A percentile compares a stretch with the other conserved stretches of the same genome.
Evolutionary conservation across 2,888 invertebrate species (phyloP).

Genomic region (Crocallis elinguaria): DNA sequence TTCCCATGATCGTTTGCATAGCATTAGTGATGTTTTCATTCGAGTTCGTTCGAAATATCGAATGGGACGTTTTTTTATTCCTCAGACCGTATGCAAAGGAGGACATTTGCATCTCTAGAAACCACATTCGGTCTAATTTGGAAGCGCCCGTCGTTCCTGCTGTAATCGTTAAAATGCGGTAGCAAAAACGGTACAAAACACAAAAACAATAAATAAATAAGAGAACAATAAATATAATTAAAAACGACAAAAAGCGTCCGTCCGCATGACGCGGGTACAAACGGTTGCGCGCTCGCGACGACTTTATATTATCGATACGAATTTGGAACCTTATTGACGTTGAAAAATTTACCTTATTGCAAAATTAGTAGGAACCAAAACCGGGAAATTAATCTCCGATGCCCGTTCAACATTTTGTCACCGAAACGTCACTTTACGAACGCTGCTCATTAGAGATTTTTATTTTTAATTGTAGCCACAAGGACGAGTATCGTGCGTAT

Average conservation of each 20-base stretch:
- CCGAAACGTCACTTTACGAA: constrained; percentile 70
- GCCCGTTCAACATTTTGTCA: constrained; percentile 77
- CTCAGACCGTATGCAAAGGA: constrained; percentile 67
- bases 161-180: constrained; percentile 79
- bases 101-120: constrained; percentile 71
- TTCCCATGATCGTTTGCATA: constrained; percentile 68
- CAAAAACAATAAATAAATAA: constrained; percentile 82
- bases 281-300: constrained; percentile 72
- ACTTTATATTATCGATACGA: constrained; percentile 72
- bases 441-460: constrained; percentile 73
- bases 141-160: constrained; percentile 71
- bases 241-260: constrained; percentile 81
- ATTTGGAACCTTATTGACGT: constrained; percentile 46
- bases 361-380: constrained; percentile 48
- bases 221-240: constrained; percentile 84
- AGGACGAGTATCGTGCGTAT: constrained; percentile 58
- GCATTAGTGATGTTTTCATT: constrained; percentile 75
- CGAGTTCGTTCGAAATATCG: constrained; percentile 57
- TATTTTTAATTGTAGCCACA: constrained; percentile 61
- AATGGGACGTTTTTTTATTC: constrained; percentile 56
- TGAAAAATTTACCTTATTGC: constrained; percentile 48
- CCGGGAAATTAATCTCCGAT: constrained; percentile 41
- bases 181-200: constrained; percentile 58
- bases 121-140: constrained; percentile 75
- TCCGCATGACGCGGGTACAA: constrained; percentile 76